Evolutionary conservation across 2,113 vertebrate genomes (phyloP), one percentile per base, ranked within the genome.

Genomic region (Channa maculata): DNA sequence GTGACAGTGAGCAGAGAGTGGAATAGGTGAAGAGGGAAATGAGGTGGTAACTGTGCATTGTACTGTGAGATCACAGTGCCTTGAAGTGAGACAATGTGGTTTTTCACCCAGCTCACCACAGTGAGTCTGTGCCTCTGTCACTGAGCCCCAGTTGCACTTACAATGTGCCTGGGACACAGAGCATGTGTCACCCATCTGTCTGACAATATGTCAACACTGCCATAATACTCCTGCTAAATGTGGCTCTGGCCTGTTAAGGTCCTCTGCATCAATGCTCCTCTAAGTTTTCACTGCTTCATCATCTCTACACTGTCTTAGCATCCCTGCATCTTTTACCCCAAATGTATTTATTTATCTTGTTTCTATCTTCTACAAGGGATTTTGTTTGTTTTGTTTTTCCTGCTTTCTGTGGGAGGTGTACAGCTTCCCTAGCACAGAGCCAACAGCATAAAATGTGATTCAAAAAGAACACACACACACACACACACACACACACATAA

Each of bases 121-220:
- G 66, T 53, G 8, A 65, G 50, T 15, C 43, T 34, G 54, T 5
- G 34, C 59, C 71, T 79, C 71, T 64, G 75, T 69, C 71, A 11
- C 73, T 2, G n/a, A 71, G 66, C 55, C 79, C 68, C 79, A 65
- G 59, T 70, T 54, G 58, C 46, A 58, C 57, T 64, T 72, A 72
- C 79, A 77, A 80, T 63, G 72, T 69, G 14, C 48, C 83, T 12
- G 81, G 59, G 70, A 74, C 78, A 48, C 57, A 5, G 64, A 77
- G 77, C 87, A 78, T 82, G 84, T 88, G 82, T 84, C 80, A 53
- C 65, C 87, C 86, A 87, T 88, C 88, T 89, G 90, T 89, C 84
- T 73, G 65, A 84, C 85, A 88, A 83, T 80, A 75, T 79, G 86
- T 86, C 88, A 84, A 75, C 86, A 72, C 63, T 50, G 75, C 62